These are phyloP conservation scores for Pelvicachromis taeniatus DNA, from an alignment of 2,113 vertebrate genomes.

Conservation along the genomic window DNA sequence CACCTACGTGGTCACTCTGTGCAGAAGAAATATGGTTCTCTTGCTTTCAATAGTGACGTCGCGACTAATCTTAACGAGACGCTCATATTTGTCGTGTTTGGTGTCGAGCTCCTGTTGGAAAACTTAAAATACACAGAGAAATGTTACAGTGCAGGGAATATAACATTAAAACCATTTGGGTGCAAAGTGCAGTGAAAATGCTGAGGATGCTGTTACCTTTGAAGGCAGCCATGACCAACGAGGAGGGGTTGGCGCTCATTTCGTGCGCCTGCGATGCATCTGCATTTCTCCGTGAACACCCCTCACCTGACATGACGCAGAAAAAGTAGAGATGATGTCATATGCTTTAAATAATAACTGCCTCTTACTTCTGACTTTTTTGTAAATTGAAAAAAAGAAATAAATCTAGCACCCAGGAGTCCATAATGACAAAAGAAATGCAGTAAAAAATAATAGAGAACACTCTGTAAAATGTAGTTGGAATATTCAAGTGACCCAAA, in stretches of 20 bases:
- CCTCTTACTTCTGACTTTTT: not conserved
- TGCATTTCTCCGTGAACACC: constrained; percentile 79
- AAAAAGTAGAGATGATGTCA: not conserved
- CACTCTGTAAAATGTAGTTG: not conserved
- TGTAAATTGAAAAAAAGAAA: not conserved
- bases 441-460: not conserved
- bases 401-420: too few species aligned
- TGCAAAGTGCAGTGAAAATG: not conserved
- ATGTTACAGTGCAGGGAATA: not conserved
- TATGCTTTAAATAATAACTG: not conserved
- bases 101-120: constrained; percentile 95
- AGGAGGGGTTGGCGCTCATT: constrained; percentile 65
- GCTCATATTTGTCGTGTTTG: constrained; percentile 91
- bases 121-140: constrained; percentile 56
- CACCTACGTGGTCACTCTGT: constrained; percentile 86
- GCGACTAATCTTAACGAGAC: constrained; percentile 92
- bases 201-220: constrained; percentile 71
- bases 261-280: constrained; percentile 76
- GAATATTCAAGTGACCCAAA: too few species aligned
- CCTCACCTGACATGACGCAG: constrained; percentile 61
- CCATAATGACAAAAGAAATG: too few species aligned
- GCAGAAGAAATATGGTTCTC: constrained; percentile 92
- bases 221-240: constrained; percentile 80
- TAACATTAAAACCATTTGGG: not conserved
- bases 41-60: constrained; percentile 98